phyloP scores from a whole-genome alignment of 1,140 invertebrate genomes.

The Drosophila ambigua region DNA sequence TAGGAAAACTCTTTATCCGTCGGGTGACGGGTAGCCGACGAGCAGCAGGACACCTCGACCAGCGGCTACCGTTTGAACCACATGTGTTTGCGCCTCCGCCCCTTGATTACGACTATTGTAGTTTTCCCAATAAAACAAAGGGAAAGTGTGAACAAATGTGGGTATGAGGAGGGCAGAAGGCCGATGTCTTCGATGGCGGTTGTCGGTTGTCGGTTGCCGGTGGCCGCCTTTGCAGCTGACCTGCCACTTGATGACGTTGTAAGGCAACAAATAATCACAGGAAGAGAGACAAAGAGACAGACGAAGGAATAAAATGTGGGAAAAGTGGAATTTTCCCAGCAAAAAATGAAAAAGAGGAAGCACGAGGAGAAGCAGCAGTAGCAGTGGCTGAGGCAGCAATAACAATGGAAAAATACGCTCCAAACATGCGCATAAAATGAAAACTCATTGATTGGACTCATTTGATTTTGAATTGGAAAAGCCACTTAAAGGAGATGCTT shows the following conservation, averaged over 20 bases:
- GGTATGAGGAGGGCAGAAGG: constrained; percentile 24
- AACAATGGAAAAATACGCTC: constrained; percentile 59
- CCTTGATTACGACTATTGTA: constrained; percentile 68
- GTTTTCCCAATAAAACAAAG: constrained; percentile 61
- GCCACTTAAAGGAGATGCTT: constrained; percentile 9
- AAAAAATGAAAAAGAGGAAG: constrained; percentile 30
- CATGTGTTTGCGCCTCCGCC: constrained; percentile 43
- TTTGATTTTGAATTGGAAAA: constrained; percentile 30
- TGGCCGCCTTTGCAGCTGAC: constrained; percentile 43
- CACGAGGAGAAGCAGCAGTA: constrained; percentile 5
- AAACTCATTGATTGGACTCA: constrained; percentile 70
- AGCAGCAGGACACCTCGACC: constrained; percentile 16
- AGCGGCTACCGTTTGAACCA: constrained; percentile 32
- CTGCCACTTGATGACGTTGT: constrained; percentile 77
- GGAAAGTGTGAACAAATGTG: constrained; percentile 59
- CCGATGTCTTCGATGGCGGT: constrained; percentile 14
- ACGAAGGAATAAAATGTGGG: constrained; percentile 28
- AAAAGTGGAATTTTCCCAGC: constrained; percentile 14
- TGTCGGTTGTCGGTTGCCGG: constrained; percentile 6
- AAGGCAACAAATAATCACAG: constrained; percentile 54
- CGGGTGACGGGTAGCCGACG: constrained; percentile 1
- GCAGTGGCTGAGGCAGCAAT: constrained; percentile 23
- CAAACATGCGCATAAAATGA: constrained; percentile 71
- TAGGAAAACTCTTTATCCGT: constrained; percentile 2
- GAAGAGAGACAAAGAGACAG: background rate